Evolutionary conservation across 2,888 invertebrate genomes (phyloP), one percentile per base, ranked within the genome.

Genomic region (Lasioglossum calceatum): DNA sequence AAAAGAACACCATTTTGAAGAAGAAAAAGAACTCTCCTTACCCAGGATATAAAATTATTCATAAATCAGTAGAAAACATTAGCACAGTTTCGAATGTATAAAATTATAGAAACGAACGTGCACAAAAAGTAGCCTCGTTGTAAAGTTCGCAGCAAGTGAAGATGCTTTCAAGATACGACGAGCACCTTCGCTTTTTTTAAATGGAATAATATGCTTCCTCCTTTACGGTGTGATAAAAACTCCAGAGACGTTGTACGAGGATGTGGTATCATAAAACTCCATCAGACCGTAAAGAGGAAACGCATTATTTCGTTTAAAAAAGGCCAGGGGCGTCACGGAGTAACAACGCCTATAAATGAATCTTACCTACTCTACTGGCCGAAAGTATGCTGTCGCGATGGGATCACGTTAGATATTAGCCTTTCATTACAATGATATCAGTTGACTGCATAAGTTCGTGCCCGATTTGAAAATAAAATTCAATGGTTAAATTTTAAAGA

Each of bases 191-290:
- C 64, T 74, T 61, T 74, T 44, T n/a, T 50, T 70, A 54, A 77
- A 77, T 50, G 77, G 36, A 77, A 70, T 67, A 64, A 77, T 77
- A 70, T 70, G 70, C 36, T 77, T 67, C 67, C 70, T 77, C 50
- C 77, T 77, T 39, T 77, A 70, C 70, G 77, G 50, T 50, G 70
- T 70, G 70, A 77, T 75, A 50, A 73, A 73, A 47, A 75, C 39
- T n/a, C 50, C 47, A 16, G 50, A 39, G 77, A 50, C 70, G 50
- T 67, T 71, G 70, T 70, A 50, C 36, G 36, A 70, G 47, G 32
- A 77, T 50, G n/a, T 44, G 73, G 27, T 64, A 64, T n/a, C 47
- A 64, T 74, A 73, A 79, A 79, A 19, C 27, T 79, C 64, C 58
- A 79, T 74, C 73, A 36, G 61, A 16, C 64, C 64, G 44, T 64